Conservation (phyloP, 2,888 invertebrate species). For the Molanna angustata region DNA sequence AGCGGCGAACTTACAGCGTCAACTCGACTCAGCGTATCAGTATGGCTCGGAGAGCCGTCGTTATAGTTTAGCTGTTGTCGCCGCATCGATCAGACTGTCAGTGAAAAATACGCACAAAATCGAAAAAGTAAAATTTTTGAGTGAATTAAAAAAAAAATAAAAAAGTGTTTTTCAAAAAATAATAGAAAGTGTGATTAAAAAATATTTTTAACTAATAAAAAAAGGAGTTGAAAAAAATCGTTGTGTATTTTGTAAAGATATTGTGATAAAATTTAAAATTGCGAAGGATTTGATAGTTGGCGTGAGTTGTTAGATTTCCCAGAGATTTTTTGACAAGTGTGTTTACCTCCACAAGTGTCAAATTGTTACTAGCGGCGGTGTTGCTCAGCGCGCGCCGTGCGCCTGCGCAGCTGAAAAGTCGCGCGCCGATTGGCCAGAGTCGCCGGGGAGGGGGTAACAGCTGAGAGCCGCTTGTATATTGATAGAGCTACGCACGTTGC, state of each 20-base stretch:
- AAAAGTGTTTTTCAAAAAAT: conserved; percentile 3
- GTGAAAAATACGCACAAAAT: neutral
- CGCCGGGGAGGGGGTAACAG: conserved; percentile 51
- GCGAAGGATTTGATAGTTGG: neutral
- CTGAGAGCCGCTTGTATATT: conserved; percentile 59
- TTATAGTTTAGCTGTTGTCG: neutral
- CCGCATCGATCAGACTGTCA: neutral
- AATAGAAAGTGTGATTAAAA: neutral
- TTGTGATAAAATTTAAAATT: conserved; percentile 1
- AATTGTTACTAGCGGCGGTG: conserved; percentile 22
- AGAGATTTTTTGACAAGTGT: conserved; percentile 13
- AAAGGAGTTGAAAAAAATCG: neutral
- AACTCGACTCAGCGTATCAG: conserved; percentile 2
- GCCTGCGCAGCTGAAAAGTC: conserved; percentile 40
- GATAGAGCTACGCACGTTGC: conserved; percentile 55
- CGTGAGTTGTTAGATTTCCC: too few relatives aligned
- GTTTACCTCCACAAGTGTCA: conserved; percentile 28
- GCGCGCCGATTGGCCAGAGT: conserved; percentile 37
- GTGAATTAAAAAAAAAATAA: neutral
- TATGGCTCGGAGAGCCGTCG: conserved; percentile 10
- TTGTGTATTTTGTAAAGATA: neutral
- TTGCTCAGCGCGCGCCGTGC: conserved; percentile 30
- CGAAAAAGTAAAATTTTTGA: conserved; percentile 2
- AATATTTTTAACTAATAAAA: neutral
- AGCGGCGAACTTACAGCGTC: neutral